Base-by-base conservation (phyloP, 2,888 invertebrate species). In the Clusia tigrina region DNA sequence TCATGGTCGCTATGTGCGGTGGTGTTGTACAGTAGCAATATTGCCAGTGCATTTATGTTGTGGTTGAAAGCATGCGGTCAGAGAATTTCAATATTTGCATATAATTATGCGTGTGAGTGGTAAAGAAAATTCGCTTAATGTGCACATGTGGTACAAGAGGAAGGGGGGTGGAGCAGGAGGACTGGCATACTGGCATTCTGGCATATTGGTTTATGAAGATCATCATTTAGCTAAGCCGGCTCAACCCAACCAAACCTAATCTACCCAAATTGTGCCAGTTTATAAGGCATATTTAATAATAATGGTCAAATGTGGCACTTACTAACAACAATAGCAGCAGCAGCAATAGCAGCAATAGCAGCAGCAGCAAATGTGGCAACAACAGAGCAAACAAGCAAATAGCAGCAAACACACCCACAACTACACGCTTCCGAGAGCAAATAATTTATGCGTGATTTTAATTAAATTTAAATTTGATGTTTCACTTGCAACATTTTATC, bases 401-500 rank as follows among this genome's bases (percentile, higher is more conserved):
- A 38, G 22, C 2, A 38, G 20, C 22, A 37, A 38, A 9, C 1
- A 37, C 17, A 2, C 10, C 17, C 32, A n/a, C n/a, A n/a, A n/a
- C n/a, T n/a, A n/a, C n/a, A n/a, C n/a, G n/a, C n/a, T n/a, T n/a
- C n/a, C n/a, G n/a, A n/a, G n/a, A n/a, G n/a, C n/a, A 2, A 37
- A 20, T 18, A 53, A 24, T 24, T 76, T 77, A 76, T 76, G 73
- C 65, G 66, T 61, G 67, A 66, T 72, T 74, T 77, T 78, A 78
- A 77, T 78, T 74, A 78, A 76, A 76, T 76, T 77, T 74, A 32
- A 32, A 32, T 9, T 32, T 32, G 6, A 32, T 32, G 12, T 32
- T 32, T 32, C 32, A 32, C 32, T 12, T 32, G 6, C 5, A 32
- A 32, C 12, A 32, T 32, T 5, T 5, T 9, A 32, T 32, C 32